These are phyloP conservation scores for Chloebia gouldiae DNA, from an alignment of 2,113 vertebrate genomes.

Conservation along the genomic window DNA sequence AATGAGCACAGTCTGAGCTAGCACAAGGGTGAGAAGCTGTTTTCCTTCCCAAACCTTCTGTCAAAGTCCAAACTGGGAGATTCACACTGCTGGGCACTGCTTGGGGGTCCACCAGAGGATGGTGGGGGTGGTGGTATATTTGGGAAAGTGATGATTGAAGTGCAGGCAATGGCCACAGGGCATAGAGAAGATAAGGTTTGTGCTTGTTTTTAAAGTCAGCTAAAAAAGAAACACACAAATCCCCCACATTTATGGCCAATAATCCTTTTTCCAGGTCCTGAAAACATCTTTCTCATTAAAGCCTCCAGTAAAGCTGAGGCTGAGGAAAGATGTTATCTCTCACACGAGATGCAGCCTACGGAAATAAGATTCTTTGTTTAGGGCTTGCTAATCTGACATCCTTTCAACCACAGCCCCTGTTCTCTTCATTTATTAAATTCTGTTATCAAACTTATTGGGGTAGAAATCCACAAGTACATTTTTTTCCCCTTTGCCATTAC, in stretches of 20 bases:
- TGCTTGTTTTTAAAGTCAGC: background rate
- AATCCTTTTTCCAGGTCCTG: background rate
- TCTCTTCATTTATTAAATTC: conserved; percentile 26
- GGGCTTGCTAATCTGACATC: conserved; percentile 1
- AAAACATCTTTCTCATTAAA: conserved; percentile 11
- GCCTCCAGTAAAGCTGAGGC: background rate
- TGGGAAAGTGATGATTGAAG: background rate
- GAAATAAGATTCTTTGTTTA: conserved; percentile 48
- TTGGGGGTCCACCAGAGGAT: background rate
- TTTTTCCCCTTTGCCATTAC: background rate
- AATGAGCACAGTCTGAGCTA: background rate
- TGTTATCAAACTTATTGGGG: background rate
- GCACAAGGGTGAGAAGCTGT: background rate
- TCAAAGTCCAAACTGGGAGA: background rate
- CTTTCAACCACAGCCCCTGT: background rate
- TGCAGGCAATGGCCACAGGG: background rate
- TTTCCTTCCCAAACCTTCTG: background rate
- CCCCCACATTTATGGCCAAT: background rate
- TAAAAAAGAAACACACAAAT: background rate
- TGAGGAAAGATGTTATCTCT: background rate
- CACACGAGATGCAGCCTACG: background rate
- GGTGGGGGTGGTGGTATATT: background rate
- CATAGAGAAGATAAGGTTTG: background rate
- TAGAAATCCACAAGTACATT: background rate
- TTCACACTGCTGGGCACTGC: background rate